Evolutionary conservation across 2,113 vertebrate species (phyloP).

Genomic region (Drymodes brunneopygia): DNA sequence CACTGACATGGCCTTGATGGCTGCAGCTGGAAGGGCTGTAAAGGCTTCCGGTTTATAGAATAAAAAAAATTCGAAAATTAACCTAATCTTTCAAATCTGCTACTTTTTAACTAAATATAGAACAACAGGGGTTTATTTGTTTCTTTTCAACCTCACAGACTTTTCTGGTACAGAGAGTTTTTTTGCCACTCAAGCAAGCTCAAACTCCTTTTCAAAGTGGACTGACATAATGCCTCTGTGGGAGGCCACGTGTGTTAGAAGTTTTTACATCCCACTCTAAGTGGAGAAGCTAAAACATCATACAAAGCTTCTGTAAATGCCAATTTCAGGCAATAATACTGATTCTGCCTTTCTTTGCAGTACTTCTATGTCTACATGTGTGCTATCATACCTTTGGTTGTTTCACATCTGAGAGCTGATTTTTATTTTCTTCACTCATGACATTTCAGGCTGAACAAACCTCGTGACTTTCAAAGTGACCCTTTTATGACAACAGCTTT

Average conservation of each 20-base stretch:
- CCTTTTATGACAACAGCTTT: background rate
- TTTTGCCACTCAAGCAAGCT: background rate
- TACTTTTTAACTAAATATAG: background rate
- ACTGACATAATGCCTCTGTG: background rate
- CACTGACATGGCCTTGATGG: accelerated
- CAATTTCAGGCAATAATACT: background rate
- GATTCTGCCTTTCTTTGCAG: background rate
- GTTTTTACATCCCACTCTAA: background rate
- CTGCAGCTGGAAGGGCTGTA: background rate
- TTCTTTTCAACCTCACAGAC: background rate
- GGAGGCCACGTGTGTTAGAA: background rate
- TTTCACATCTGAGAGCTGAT: background rate
- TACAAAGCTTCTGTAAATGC: background rate
- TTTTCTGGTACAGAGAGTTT: background rate
- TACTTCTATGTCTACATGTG: background rate
- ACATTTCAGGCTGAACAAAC: constrained; percentile 4
- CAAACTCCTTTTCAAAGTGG: background rate
- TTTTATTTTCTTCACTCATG: background rate
- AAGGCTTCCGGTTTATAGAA: background rate
- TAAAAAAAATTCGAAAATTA: background rate
- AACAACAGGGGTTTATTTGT: background rate
- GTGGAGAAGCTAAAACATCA: background rate
- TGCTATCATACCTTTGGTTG: background rate
- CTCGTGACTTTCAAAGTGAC: constrained; percentile 5
- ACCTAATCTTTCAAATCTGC: background rate